phyloP scores from a whole-genome alignment of 2,888 invertebrate species.

The Luperina testacea region DNA sequence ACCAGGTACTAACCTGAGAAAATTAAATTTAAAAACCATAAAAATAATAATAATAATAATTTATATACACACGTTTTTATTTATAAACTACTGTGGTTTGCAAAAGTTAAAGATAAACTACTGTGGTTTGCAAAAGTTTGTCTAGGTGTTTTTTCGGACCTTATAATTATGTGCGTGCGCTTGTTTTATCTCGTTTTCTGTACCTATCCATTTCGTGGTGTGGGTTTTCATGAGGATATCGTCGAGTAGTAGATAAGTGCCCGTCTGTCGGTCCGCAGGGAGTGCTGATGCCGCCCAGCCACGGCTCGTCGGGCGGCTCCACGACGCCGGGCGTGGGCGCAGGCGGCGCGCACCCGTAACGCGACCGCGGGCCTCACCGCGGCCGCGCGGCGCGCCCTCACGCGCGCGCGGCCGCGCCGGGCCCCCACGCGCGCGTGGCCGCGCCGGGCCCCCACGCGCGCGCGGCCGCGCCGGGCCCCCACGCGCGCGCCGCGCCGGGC shows the following conservation, averaged over 20 bases:
- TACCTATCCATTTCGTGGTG: slow-evolving; percentile 23
- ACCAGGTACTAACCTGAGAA: too few species aligned
- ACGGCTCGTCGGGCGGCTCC: slow-evolving; percentile 75
- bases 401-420: slow-evolving; percentile 32
- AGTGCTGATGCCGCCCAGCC: slow-evolving; percentile 78
- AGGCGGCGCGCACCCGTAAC: slow-evolving; percentile 76
- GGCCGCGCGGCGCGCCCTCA: slow-evolving; percentile 22
- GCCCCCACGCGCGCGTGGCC: slow-evolving; percentile 55
- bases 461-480: slow-evolving; percentile 29
- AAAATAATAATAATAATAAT: too few species aligned
- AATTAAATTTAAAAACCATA: too few species aligned
- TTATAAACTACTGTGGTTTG: too few species aligned
- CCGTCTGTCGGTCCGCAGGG: slow-evolving; percentile 65
- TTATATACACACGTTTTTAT: too few species aligned
- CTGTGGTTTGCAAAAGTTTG: background rate
- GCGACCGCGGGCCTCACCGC: slow-evolving; percentile 55
- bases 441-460: slow-evolving; percentile 70
- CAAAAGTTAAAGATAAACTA: background rate
- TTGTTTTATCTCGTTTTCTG: background rate
- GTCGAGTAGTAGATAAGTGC: background rate
- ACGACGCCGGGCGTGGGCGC: slow-evolving; percentile 76
- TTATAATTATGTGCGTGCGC: background rate
- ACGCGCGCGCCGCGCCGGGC: slow-evolving; percentile 41
- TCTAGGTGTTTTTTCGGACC: background rate
- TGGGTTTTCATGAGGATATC: background rate